Conservation (phyloP, 2,113 vertebrate species). For the Candoia aspera region DNA sequence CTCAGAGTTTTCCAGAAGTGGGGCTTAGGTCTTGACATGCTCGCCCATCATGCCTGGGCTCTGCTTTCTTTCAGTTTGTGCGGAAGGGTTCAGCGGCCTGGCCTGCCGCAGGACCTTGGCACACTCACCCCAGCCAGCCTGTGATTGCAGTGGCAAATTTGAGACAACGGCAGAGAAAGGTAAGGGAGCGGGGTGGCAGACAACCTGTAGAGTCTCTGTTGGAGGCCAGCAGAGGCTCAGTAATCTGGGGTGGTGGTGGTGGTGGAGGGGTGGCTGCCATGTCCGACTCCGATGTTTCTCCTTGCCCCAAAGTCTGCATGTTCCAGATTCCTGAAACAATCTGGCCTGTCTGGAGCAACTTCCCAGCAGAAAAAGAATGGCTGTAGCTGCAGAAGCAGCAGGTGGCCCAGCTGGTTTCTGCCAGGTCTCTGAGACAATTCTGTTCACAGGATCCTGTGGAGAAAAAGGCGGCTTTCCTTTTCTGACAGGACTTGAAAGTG, state of each 20-base stretch:
- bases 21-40: not conserved
- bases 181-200: not conserved
- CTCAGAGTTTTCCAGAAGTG: not conserved
- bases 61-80: constrained; percentile 17
- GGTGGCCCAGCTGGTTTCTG: not conserved
- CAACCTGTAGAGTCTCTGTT: no score
- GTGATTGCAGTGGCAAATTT: constrained; percentile 38
- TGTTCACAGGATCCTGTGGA: not conserved
- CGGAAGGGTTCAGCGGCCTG: constrained; percentile 11
- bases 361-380: no score
- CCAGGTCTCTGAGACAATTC: not conserved
- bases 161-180: constrained; percentile 15
- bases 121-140: not conserved
- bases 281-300: no score
- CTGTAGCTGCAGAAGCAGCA: no score
- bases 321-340: not conserved
- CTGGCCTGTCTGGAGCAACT: not conserved
- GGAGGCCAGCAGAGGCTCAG: not conserved
- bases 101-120: not conserved
- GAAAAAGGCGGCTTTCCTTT: not conserved
- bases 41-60: not conserved
- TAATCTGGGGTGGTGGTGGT: not conserved
- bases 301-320: no score
- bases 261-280: no score
- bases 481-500: not conserved